Evolutionary conservation across 2,113 vertebrate genomes (phyloP), one percentile per base, ranked within the genome.

Genomic region (Neodontobutis hainanensis): DNA sequence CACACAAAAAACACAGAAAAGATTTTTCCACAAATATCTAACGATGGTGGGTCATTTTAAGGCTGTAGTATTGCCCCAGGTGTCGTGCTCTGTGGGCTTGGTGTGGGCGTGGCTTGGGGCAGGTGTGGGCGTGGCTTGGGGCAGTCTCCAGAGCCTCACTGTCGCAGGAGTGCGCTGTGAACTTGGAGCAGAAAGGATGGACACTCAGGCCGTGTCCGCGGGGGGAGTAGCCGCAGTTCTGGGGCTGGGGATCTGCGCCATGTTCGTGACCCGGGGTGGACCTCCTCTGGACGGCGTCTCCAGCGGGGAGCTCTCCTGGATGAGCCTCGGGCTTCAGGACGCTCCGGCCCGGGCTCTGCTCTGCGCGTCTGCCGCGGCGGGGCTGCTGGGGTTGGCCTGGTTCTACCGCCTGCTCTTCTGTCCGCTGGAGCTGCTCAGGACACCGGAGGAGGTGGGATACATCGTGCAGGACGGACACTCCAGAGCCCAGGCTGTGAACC

Each of bases 361-460:
- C 9, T 88, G 84, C 77, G 47, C 85, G 49, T 1, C 69, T 5
- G 73, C 73, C 14, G 88, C 68, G 0, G 35, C 85, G 4, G 58
- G 59, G 15, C 52, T 92, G 3, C 49, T 91, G 8, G 71, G 62
- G 0, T 0, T 78, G 6, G 12, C 32, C 36, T 87, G 91, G 87
- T 73, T 92, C 5, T 90, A 91, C 85, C 40, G 83, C 49, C 75
- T 89, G 27, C 68, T 93, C 49, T 86, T 84, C 77, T 63, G 82
- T 3, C 94, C 94, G 0, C 82, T 94, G 71, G 88, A 82, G 72
- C 55, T 93, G 40, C 78, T 93, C 19, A 84, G 86, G 15, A 12
- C 65, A 2, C 76, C 78, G 0, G 92, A 94, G 8, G 89, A 87
- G 3, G 94, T 94, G 70, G 95, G 94, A 0, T 94, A 93, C 85